Evolutionary conservation across 2,888 invertebrate species (phyloP), one percentile per base, ranked within the genome.

Genomic region (Diadromus collaris): DNA sequence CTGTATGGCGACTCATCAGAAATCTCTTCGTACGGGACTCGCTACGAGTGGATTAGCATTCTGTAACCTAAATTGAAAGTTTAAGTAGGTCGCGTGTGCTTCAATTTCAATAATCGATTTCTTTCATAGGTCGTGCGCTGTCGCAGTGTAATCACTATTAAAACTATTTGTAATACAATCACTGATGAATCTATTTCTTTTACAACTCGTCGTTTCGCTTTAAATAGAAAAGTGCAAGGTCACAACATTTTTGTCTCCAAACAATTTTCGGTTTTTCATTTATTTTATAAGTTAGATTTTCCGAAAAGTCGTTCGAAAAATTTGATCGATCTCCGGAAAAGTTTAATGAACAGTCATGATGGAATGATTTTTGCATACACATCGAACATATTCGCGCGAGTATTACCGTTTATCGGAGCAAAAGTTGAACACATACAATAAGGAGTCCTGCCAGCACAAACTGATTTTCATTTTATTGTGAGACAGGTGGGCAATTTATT

Each of bases 51-150:
- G 48, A 68, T 73, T 64, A 68, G 63, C 48, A 48, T 70, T 34
- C 54, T 16, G 48, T 68, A 71, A 73, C 68, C 71, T 13, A 67
- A 78, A 77, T 80, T 46, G 32, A 44, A 46, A n/a, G 71, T 16
- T 41, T 54, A 71, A 77, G 51, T 67, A 48, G 63, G 69, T 24
- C 75, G 44, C 48, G 19, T 56, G 60, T 13, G 51, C 34, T 65
- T 79, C 58, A 60, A 60, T 68, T 78, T 72, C 76, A 76, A 78
- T 78, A 73, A 77, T 74, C 76, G 79, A 74, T 78, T 75, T 77
- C 71, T 44, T 78, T 75, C 61, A 56, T 51, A 54, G 70, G 74
- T 44, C 58, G 41, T 27, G 51, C 60, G 41, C 34, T 21, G 41
- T 38, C 41, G 54, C 41, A 27, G 38, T 29, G 24, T 21, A 51